Conservation (phyloP, 2,797 vertebrate genomes). For the Aplochiton taeniatus region DNA sequence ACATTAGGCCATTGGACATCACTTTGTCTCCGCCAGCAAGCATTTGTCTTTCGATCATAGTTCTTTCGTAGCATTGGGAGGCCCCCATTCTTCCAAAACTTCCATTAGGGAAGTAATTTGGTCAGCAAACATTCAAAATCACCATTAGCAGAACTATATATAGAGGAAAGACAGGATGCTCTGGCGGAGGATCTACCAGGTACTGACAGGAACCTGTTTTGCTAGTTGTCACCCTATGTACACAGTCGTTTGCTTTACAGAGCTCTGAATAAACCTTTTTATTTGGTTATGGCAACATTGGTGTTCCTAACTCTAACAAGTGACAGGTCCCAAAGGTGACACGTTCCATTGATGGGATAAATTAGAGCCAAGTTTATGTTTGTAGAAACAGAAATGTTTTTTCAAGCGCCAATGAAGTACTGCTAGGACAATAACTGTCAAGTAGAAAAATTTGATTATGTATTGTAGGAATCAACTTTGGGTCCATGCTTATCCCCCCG, state of each 20-base stretch:
- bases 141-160: not conserved
- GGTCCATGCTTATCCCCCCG: not conserved
- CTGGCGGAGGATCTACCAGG: not conserved
- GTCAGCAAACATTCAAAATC: too few species aligned
- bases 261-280: not conserved
- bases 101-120: not conserved
- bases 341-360: too few species aligned
- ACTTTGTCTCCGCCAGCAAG: too few species aligned
- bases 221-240: not conserved
- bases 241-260: not conserved
- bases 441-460: too few species aligned
- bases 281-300: too few species aligned
- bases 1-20: not conserved
- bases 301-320: too few species aligned
- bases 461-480: too few species aligned
- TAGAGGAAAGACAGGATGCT: not conserved
- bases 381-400: too few species aligned
- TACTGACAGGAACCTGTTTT: not conserved
- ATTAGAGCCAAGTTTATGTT: too few species aligned
- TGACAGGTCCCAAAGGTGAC: too few species aligned
- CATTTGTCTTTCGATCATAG: not conserved
- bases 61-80: not conserved
- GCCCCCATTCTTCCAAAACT: not conserved
- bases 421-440: too few species aligned
- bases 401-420: too few species aligned